Conservation (phyloP, 2,888 invertebrate genomes). For the Dasysyrphus tricinctus region DNA sequence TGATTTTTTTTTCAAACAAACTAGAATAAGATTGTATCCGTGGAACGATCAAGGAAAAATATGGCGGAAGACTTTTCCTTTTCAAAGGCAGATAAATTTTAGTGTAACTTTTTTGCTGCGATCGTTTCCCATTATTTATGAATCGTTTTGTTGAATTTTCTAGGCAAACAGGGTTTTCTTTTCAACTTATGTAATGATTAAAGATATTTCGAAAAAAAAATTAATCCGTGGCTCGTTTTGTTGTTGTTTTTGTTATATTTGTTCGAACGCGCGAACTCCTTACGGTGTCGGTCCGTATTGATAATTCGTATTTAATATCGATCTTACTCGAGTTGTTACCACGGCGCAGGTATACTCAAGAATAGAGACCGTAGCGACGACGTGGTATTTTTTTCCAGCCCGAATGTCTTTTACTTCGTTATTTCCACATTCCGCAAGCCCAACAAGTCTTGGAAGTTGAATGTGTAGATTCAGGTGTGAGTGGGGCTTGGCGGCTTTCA, state of each 20-base stretch:
- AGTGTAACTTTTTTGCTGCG: conserved; percentile 14
- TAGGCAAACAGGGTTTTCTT: background rate
- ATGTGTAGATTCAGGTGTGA: conserved; percentile 35
- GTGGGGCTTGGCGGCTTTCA: conserved; percentile 40
- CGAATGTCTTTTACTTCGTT: conserved; percentile 64
- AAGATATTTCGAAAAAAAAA: background rate
- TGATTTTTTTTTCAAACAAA: background rate
- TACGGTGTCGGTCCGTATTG: conserved; percentile 7
- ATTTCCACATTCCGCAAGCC: conserved; percentile 73
- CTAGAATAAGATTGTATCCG: conserved; percentile 24
- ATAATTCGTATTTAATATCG: conserved; percentile 1
- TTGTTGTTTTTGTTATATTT: background rate
- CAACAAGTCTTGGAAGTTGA: conserved; percentile 64
- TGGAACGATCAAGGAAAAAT: conserved; percentile 40
- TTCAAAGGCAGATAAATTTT: conserved; percentile 21
- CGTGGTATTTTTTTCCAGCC: conserved; percentile 69
- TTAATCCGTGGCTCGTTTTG: conserved; percentile 19
- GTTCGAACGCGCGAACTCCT: conserved; percentile 60
- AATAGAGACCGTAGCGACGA: conserved; percentile 73
- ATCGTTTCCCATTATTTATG: conserved; percentile 24
- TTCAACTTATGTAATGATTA: background rate
- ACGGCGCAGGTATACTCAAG: conserved; percentile 75
- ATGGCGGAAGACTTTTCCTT: conserved; percentile 67
- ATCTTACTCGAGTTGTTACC: conserved; percentile 70
- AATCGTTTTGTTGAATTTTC: background rate